Percentiles rank a stretch among this genome's conserved stretches.
phyloP scores from a whole-genome alignment of 2,888 invertebrate species.

The Harpalus rubripes region DNA sequence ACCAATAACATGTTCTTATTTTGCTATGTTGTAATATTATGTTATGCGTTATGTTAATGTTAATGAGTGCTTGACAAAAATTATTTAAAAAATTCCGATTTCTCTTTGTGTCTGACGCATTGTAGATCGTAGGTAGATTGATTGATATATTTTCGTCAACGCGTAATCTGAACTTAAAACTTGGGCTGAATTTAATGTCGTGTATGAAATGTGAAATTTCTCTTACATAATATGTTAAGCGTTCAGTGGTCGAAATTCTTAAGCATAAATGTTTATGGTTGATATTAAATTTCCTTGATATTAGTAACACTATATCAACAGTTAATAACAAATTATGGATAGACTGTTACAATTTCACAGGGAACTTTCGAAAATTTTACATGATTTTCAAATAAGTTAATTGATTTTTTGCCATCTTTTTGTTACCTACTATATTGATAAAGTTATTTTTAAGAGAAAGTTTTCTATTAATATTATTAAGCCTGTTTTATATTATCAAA shows the following conservation, averaged over 20 bases:
- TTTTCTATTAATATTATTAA: background rate
- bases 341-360: background rate
- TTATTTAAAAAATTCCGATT: conserved; percentile 29
- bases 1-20: conserved; percentile 57
- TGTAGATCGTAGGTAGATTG: conserved; percentile 23
- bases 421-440: background rate
- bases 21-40: conserved; percentile 48
- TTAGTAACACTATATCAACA: background rate
- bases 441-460: conserved; percentile 30
- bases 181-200: conserved; percentile 32
- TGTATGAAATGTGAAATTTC: conserved; percentile 35
- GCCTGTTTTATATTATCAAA: background rate
- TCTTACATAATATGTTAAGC: conserved; percentile 23
- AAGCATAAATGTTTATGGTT: conserved; percentile 12
- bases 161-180: conserved; percentile 28
- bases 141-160: conserved; percentile 16
- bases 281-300: conserved; percentile 36
- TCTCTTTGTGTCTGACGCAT: conserved; percentile 39
- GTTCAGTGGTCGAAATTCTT: conserved; percentile 9
- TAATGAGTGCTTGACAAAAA: conserved; percentile 43
- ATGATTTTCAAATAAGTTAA: conserved; percentile 7
- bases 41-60: conserved; percentile 50
- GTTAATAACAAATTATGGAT: background rate
- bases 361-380: background rate
- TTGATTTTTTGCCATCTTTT: background rate